Evolutionary conservation across 1,140 invertebrate species (phyloP).

Genomic region (Antheraea pernyi): DNA sequence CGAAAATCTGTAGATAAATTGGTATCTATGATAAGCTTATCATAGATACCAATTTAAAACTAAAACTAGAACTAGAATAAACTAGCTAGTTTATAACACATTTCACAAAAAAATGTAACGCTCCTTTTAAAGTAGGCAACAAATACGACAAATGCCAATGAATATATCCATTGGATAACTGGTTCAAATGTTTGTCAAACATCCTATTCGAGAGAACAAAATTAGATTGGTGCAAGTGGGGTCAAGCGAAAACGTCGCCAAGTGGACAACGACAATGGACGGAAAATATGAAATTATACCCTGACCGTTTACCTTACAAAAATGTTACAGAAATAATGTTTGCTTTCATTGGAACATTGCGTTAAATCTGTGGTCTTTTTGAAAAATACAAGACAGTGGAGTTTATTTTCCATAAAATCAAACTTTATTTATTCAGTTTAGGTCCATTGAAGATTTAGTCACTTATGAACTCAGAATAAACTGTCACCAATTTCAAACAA

Average conservation of each 20-base stretch:
- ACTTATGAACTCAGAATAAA: too few relatives aligned
- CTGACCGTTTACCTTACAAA: constrained; percentile 4
- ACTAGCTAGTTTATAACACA: background rate
- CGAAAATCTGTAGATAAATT: too few relatives aligned
- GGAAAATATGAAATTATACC: constrained; percentile 51
- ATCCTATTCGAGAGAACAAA: constrained; percentile 35
- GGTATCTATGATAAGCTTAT: too few relatives aligned
- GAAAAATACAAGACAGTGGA: too few relatives aligned
- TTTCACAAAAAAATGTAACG: background rate
- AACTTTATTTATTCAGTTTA: too few relatives aligned
- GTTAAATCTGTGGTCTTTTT: too few relatives aligned
- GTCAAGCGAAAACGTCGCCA: constrained; percentile 48
- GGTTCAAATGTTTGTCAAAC: constrained; percentile 24
- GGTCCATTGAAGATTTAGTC: too few relatives aligned
- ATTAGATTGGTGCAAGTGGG: constrained; percentile 70
- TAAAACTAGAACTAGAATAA: too few relatives aligned
- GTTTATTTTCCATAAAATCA: too few relatives aligned
- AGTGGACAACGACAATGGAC: constrained; percentile 44
- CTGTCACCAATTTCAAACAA: too few relatives aligned
- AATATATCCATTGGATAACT: background rate
- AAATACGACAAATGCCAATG: background rate
- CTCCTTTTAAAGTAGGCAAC: background rate
- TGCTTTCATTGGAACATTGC: too few relatives aligned
- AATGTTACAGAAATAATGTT: constrained; percentile 11
- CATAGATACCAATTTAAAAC: too few relatives aligned